A percentile compares a stretch with the other conserved stretches of the same genome.
Conservation (phyloP, 2,888 invertebrate genomes). For the Mesoligia furuncula region DNA sequence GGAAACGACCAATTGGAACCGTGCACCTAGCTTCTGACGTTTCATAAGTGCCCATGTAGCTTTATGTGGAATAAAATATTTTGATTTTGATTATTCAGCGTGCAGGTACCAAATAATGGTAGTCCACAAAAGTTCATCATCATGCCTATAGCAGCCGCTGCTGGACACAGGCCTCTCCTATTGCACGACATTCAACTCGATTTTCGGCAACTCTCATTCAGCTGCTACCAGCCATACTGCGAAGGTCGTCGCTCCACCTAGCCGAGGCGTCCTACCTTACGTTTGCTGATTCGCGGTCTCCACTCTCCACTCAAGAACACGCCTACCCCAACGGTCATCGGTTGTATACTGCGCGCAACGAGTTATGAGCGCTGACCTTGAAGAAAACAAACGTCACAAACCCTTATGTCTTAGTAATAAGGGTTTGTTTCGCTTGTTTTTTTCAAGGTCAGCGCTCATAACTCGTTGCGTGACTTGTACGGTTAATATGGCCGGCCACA, state of each 20-base stretch:
- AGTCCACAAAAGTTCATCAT: background rate
- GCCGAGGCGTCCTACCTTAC: background rate
- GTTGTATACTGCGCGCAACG: too few species aligned
- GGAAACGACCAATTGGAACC: too few species aligned
- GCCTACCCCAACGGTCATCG: background rate
- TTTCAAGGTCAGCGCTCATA: too few species aligned
- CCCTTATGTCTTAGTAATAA: too few species aligned
- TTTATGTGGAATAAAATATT: too few species aligned
- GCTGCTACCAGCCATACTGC: background rate
- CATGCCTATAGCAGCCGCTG: background rate
- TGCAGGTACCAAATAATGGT: background rate
- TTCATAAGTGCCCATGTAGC: too few species aligned
- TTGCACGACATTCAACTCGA: background rate
- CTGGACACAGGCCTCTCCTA: background rate
- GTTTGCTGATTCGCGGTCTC: background rate
- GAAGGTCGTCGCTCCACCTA: background rate
- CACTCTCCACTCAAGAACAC: background rate
- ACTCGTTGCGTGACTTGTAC: too few species aligned
- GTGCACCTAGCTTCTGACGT: too few species aligned
- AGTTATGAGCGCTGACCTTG: too few species aligned
- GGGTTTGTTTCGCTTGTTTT: too few species aligned
- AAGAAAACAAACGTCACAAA: too few species aligned
- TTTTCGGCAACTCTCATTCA: background rate
- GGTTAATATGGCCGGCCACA: background rate
- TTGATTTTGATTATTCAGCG: too few species aligned